Evolutionary conservation across 2,888 invertebrate species (phyloP).

Genomic region (Geophilus truncorum): DNA sequence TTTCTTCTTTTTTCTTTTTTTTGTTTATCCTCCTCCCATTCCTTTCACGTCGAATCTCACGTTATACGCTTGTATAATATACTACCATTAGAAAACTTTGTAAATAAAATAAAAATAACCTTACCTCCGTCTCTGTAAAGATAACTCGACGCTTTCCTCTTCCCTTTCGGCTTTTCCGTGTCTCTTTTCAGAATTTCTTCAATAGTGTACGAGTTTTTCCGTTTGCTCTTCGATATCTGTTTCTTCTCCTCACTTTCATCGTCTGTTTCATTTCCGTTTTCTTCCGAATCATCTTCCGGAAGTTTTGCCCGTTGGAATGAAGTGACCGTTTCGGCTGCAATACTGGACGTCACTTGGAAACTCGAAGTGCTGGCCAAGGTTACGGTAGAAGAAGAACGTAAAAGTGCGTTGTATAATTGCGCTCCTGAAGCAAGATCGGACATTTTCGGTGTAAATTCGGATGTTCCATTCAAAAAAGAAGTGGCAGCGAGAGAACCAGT

Average conservation of each 20-base stretch:
- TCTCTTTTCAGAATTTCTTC: conserved; percentile 30
- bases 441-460: not conserved
- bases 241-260: conserved; percentile 5
- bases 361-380: conserved; percentile 20
- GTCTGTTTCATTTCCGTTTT: not conserved
- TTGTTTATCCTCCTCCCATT: not conserved
- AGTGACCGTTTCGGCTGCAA: not conserved
- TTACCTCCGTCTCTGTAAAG: not conserved
- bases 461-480: not conserved
- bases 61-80: no score
- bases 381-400: conserved; percentile 29
- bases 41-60: no score
- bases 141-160: not conserved
- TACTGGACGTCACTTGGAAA: conserved; percentile 14
- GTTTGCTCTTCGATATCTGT: not conserved
- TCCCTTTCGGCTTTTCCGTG: conserved; percentile 33
- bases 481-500: not conserved
- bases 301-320: not conserved
- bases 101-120: not conserved
- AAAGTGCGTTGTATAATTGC: conserved; percentile 31
- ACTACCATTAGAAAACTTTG: no score
- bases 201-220: conserved; percentile 6
- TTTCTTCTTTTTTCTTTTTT: not conserved
- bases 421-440: conserved; percentile 12
- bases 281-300: not conserved